Conservation (phyloP, 2,888 invertebrate species). For the Rotaria socialis region DNA sequence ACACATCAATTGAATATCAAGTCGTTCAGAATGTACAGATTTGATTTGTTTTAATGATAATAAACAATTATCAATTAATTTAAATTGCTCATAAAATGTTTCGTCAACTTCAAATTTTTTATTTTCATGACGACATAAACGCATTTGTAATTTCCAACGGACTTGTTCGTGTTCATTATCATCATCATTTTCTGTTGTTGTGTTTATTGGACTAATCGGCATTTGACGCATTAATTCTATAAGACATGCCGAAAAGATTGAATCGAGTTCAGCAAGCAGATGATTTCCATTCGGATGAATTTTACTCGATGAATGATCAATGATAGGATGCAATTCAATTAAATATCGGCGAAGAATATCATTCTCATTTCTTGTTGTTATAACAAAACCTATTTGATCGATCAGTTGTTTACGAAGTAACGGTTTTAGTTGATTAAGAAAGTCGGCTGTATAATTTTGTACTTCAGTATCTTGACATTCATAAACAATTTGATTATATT, state of each 20-base stretch:
- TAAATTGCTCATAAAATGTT: neutral
- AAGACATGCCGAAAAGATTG: neutral
- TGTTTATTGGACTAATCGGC: neutral
- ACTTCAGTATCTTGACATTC: neutral
- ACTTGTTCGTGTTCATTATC: neutral
- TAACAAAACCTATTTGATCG: neutral
- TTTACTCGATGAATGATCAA: neutral
- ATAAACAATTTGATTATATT: conserved; percentile 20
- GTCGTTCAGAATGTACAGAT: neutral
- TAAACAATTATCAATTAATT: neutral
- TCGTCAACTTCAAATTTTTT: conserved; percentile 7
- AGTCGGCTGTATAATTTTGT: neutral
- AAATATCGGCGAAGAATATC: conserved; percentile 2
- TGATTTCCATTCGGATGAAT: neutral
- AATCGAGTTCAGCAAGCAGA: neutral
- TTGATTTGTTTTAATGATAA: neutral
- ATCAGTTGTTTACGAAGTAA: conserved; percentile 1
- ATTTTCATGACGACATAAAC: neutral
- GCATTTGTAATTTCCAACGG: conserved; percentile 29
- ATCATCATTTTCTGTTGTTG: neutral
- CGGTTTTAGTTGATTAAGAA: neutral
- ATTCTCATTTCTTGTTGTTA: neutral
- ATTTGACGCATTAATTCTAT: conserved; percentile 22
- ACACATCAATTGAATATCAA: neutral
- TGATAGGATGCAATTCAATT: conserved; percentile 31